Base-by-base conservation (phyloP, 2,113 vertebrate species). In the Variabilichromis moorii region DNA sequence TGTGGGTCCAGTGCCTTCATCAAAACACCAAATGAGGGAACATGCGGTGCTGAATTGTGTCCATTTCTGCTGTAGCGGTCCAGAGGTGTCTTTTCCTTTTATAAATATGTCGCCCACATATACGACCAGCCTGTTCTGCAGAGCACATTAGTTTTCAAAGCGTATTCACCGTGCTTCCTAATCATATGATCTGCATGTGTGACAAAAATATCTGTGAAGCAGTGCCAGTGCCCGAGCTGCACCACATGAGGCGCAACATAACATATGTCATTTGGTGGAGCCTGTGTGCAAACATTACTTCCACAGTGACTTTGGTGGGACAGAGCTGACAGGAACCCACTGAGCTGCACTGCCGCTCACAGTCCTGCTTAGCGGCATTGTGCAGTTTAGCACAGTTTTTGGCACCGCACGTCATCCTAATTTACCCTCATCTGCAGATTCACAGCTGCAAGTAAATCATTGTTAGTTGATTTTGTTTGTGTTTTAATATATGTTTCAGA, bases 191-290 rank as follows among this genome's bases (percentile, higher is more conserved):
- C 81, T 85, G 13, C 21, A 80, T 80, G 63, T 85, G 55, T 14
- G 79, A 85, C 81, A 37, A 81, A 92, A 90, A 89, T 88, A 92
- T 83, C 86, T 13, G 1, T 35, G 61, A 66, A 71, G 81, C 63
- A 21, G 83, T 89, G 84, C 84, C 85, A 86, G 40, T 8, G 78
- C 59, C 17, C 10, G 79, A 57, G 88, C 89, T 21, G 3, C 81
- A 47, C 83, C 68, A 21, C 87, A 80, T 71, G 88, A 83, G 76
- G 81, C n/a, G 83, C 66, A 84, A 81, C 51, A 83, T 54, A 89
- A 84, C 92, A 92, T 92, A 91, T 93, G 84, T 26, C 80, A 28
- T 82, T 55, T 12, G 53, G 81, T 71, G 81, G 53, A 57, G 87
- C 54, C n/a, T 24, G 55, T 50, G 45, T 21, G 68, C 16, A 80